Conservation (phyloP, 2,888 invertebrate species). For the Myopa testacea region DNA sequence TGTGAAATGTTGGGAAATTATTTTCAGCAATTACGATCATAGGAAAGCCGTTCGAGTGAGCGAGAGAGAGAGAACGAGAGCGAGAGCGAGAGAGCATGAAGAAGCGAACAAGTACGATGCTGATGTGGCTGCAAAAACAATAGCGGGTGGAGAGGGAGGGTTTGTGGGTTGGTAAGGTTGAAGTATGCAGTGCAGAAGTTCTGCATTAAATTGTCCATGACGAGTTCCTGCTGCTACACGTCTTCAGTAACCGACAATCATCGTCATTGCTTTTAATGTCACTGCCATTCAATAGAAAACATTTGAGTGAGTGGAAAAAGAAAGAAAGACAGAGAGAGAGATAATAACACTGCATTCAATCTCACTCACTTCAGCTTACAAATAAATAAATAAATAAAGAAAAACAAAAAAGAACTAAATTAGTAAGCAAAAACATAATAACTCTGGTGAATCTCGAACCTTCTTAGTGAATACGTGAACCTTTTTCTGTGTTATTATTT, state of each 20-base stretch:
- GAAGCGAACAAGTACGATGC: background rate
- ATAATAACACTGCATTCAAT: background rate
- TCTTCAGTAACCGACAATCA: conserved; percentile 1
- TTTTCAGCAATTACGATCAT: conserved; percentile 34
- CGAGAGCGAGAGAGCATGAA: background rate
- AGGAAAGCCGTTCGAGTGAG: background rate
- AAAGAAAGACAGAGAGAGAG: background rate
- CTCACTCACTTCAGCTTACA: background rate
- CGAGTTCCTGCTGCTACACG: conserved; percentile 46
- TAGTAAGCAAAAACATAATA: no score
- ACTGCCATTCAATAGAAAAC: background rate
- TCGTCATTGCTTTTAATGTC: background rate
- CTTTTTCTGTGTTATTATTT: no score
- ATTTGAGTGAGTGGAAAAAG: background rate
- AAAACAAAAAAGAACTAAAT: background rate
- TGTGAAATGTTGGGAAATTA: conserved; percentile 59
- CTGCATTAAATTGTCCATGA: conserved; percentile 60
- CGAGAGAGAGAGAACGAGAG: background rate
- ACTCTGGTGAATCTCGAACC: no score
- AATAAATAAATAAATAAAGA: background rate
- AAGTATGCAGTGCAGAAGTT: conserved; percentile 32
- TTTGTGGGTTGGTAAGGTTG: background rate
- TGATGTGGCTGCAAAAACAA: background rate
- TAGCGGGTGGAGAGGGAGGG: background rate
- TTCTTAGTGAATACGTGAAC: no score